Percentiles rank a stretch among this genome's conserved stretches.
phyloP scores from a whole-genome alignment of 2,888 invertebrate species.

The Apamea anceps region DNA sequence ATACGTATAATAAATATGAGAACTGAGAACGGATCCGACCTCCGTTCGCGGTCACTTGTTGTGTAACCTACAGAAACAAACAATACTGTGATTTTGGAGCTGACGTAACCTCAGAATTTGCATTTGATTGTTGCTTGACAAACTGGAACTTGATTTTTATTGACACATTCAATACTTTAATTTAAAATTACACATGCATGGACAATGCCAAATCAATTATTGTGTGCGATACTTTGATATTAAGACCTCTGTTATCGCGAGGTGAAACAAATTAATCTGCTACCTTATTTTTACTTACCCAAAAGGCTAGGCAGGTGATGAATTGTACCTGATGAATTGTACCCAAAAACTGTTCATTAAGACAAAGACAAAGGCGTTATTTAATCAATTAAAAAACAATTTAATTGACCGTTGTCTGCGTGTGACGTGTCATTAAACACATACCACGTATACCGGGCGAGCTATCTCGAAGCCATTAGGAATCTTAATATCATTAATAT shows the following conservation, averaged over 20 bases:
- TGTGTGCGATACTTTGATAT: constrained; percentile 19
- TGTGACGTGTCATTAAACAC: constrained; percentile 43
- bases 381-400: constrained; percentile 36
- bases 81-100: constrained; percentile 80
- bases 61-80: constrained; percentile 86
- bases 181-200: constrained; percentile 52
- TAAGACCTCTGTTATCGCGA: constrained; percentile 33
- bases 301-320: too few species aligned
- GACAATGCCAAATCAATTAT: constrained; percentile 52
- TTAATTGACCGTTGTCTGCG: constrained; percentile 32
- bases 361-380: constrained; percentile 29
- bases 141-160: constrained; percentile 70
- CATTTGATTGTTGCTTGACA: constrained; percentile 74
- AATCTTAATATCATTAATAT: constrained; percentile 43
- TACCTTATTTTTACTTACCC: constrained; percentile 10
- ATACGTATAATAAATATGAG: constrained; percentile 90
- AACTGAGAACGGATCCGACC: constrained; percentile 84
- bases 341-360: constrained; percentile 24
- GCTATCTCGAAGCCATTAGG: constrained; percentile 32
- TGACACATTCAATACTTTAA: constrained; percentile 49
- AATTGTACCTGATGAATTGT: background rate
- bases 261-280: constrained; percentile 43
- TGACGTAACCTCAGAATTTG: constrained; percentile 77
- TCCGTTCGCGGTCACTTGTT: constrained; percentile 88
- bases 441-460: constrained; percentile 15